phyloP scores from a whole-genome alignment of 2,797 vertebrate genomes.

The Ambastaia sidthimunki region DNA sequence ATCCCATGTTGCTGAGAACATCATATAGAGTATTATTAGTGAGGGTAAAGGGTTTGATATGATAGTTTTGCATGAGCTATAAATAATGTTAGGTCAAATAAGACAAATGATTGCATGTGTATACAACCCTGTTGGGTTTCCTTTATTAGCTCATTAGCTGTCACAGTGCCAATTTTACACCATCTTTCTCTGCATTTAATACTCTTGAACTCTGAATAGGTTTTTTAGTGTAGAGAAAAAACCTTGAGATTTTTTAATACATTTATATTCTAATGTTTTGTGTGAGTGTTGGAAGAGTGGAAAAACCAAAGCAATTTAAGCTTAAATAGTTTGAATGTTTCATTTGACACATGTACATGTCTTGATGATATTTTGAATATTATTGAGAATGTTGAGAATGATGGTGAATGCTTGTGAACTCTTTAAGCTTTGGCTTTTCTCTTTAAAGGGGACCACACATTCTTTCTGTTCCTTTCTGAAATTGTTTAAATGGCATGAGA shows the following conservation, averaged over 20 bases:
- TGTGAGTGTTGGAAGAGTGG: background rate
- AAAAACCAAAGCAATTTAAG: constrained; percentile 11
- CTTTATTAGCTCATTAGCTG: background rate
- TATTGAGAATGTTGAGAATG: constrained; percentile 11
- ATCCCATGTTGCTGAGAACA: background rate
- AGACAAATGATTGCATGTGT: background rate
- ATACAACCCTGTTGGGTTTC: background rate
- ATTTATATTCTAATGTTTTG: background rate
- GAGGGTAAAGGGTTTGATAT: background rate
- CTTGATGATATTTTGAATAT: constrained; percentile 12
- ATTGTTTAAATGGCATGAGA: constrained; percentile 11
- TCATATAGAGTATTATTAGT: background rate
- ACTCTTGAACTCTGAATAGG: background rate
- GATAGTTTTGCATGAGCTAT: background rate
- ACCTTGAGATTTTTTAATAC: background rate
- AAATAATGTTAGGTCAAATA: background rate
- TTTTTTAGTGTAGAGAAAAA: background rate
- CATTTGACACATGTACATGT: background rate
- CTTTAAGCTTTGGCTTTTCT: constrained; percentile 34
- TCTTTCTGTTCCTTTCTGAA: constrained; percentile 32
- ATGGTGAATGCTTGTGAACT: constrained; percentile 10
- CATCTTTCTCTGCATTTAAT: background rate
- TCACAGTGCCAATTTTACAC: background rate
- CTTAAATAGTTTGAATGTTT: background rate
- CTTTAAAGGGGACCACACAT: constrained; percentile 34